Evolutionary conservation across 2,113 vertebrate species (phyloP).

Genomic region (Platichthys stellatus): DNA sequence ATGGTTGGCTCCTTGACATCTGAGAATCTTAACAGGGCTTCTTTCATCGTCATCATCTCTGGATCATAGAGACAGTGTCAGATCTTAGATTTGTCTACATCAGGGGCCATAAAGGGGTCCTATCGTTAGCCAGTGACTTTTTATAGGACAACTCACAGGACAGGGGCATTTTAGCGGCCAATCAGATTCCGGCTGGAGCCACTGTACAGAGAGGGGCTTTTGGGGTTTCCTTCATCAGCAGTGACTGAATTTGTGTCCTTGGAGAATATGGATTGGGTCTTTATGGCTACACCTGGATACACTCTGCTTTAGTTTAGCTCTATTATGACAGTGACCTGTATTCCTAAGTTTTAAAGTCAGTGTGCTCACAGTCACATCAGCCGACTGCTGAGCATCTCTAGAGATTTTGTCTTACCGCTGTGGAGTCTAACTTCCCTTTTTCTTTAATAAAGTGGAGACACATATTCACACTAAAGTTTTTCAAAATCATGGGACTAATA

Average conservation of each 20-base stretch:
- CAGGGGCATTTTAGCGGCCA: too few species aligned
- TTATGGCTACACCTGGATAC: conserved; percentile 17
- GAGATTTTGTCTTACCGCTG: not conserved
- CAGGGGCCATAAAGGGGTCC: not conserved
- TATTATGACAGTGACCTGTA: conserved; percentile 13
- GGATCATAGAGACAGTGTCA: not conserved
- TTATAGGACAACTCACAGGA: not conserved
- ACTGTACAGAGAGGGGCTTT: not conserved
- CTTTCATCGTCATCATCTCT: not conserved
- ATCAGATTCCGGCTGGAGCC: too few species aligned
- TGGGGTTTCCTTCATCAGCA: conserved; percentile 16
- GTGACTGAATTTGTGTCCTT: conserved; percentile 16
- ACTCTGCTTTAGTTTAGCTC: conserved; percentile 31
- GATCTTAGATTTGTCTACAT: too few species aligned
- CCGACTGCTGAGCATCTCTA: conserved; percentile 26
- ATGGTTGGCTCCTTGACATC: not conserved
- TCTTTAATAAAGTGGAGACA: conserved; percentile 16
- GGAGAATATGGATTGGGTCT: conserved; percentile 18
- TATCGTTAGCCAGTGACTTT: not conserved
- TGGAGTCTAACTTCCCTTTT: conserved; percentile 6
- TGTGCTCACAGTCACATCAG: conserved; percentile 14
- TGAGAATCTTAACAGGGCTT: too few species aligned
- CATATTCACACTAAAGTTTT: conserved; percentile 28
- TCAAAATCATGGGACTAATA: conserved; percentile 19
- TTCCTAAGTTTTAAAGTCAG: conserved; percentile 15